phyloP scores from a whole-genome alignment of 2,113 vertebrate genomes.

The Micromys minutus region DNA sequence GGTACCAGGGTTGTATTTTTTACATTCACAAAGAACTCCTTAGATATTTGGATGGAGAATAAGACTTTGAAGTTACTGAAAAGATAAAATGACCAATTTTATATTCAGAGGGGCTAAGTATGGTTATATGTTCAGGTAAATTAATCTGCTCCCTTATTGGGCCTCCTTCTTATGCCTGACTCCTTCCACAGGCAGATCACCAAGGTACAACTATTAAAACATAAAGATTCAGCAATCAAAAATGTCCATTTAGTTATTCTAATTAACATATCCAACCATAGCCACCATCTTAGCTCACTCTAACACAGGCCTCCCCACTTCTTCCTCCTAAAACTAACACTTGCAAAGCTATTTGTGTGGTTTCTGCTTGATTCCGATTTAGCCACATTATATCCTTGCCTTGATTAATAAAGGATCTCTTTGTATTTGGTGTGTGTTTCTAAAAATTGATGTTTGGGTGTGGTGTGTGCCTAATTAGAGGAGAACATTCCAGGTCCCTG shows the following conservation, averaged over 20 bases:
- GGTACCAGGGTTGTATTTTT: neutral
- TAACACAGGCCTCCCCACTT: neutral
- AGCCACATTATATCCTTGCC: neutral
- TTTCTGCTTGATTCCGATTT: neutral
- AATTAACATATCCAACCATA: neutral
- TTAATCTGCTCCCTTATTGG: neutral
- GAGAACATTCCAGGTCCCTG: neutral
- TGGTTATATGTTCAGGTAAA: neutral
- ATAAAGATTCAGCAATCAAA: neutral
- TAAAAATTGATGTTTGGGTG: neutral
- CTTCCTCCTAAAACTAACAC: neutral
- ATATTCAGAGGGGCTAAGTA: no score
- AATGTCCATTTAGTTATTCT: neutral
- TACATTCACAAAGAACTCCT: neutral
- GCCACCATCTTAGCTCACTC: neutral
- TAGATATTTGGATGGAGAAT: neutral
- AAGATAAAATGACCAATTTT: neutral
- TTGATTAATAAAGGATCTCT: neutral
- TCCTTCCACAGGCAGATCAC: neutral
- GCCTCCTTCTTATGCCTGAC: neutral
- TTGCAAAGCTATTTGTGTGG: neutral
- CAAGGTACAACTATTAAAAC: neutral
- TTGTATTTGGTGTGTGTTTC: neutral
- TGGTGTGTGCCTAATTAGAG: neutral
- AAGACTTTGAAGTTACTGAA: neutral